Evolutionary conservation across 92 coral and sea anemone species (phyloP).

Genomic region (Heliopora coerulea): DNA sequence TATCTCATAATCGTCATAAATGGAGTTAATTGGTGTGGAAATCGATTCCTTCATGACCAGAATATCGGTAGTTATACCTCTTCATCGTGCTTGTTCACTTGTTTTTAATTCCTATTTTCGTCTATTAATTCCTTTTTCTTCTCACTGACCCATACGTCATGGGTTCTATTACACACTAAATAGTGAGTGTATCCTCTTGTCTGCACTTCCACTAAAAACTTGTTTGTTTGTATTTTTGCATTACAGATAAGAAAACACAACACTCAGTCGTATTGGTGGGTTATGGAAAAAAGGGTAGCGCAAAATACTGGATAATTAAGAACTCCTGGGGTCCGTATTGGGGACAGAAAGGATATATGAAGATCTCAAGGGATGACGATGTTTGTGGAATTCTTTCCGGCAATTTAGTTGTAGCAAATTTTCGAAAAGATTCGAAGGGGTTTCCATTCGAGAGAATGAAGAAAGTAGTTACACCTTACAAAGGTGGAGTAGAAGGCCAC

Average conservation of each 20-base stretch:
- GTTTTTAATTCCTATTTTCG: too few relatives aligned
- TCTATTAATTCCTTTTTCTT: too few relatives aligned
- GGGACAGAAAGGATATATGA: conserved; percentile 85
- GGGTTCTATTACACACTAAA: too few relatives aligned
- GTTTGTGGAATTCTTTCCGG: conserved; percentile 80
- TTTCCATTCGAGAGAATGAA: conserved; percentile 73
- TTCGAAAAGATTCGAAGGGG: conserved; percentile 42
- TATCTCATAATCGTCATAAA: too few relatives aligned
- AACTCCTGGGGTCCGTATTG: conserved; percentile 96
- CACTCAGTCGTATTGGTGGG: conserved; percentile 85
- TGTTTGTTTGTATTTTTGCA: neutral
- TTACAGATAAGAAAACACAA: conserved; percentile 65
- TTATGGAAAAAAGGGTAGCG: conserved; percentile 64
- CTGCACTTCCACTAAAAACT: too few relatives aligned
- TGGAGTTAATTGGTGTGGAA: too few relatives aligned
- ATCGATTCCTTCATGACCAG: too few relatives aligned
- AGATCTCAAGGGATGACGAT: conserved; percentile 65
- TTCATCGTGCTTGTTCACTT: too few relatives aligned
- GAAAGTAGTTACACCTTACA: conserved; percentile 25
- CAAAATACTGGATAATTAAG: conserved; percentile 77
- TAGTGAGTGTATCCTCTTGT: too few relatives aligned
- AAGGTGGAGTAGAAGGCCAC: neutral
- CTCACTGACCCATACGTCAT: too few relatives aligned
- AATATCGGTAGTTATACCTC: too few relatives aligned
- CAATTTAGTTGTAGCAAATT: conserved; percentile 74